Percentiles rank a stretch among this genome's conserved stretches.
Evolutionary conservation across 2,113 vertebrate genomes (phyloP).

Genomic region (Engraulis encrasicolus): DNA sequence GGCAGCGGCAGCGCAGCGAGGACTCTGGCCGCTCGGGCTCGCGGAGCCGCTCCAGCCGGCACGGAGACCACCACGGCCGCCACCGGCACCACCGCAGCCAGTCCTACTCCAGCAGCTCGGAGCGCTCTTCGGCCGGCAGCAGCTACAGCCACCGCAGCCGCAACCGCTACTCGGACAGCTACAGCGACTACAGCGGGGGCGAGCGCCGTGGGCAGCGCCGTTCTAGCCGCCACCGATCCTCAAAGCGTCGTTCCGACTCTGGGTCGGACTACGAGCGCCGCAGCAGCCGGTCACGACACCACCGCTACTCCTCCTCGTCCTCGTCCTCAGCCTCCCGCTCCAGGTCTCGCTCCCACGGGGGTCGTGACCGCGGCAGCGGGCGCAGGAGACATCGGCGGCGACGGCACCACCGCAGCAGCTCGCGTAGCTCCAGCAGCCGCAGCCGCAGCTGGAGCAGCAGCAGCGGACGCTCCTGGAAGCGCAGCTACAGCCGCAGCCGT

Average conservation of each 20-base stretch:
- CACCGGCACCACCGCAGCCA: conserved; percentile 78
- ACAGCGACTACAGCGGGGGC: conserved; percentile 89
- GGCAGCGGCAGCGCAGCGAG: conserved; percentile 85
- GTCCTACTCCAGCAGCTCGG: conserved; percentile 92
- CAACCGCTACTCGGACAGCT: conserved; percentile 93
- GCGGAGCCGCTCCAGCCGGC: conserved; percentile 82
- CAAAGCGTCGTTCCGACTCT: conserved; percentile 79
- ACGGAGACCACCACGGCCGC: conserved; percentile 69
- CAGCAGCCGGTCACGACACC: conserved; percentile 83
- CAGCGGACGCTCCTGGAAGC: conserved; percentile 87
- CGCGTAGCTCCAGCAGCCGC: conserved; percentile 87
- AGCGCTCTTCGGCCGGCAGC: conserved; percentile 80
- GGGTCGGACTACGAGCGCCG: conserved; percentile 88
- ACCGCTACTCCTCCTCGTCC: conserved; percentile 83
- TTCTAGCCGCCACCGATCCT: neutral
- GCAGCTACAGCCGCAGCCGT: conserved; percentile 94
- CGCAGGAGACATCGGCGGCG: conserved; percentile 80
- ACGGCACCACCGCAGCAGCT: conserved; percentile 84
- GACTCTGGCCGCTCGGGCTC: conserved; percentile 87
- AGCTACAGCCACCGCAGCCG: conserved; percentile 77
- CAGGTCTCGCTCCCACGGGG: conserved; percentile 75
- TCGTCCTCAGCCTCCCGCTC: conserved; percentile 85
- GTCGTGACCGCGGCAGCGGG: conserved; percentile 85
- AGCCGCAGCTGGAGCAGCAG: conserved; percentile 93
- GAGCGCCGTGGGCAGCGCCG: conserved; percentile 59